Conservation (phyloP, 2,888 invertebrate genomes). For the Eucera pruinosa region DNA sequence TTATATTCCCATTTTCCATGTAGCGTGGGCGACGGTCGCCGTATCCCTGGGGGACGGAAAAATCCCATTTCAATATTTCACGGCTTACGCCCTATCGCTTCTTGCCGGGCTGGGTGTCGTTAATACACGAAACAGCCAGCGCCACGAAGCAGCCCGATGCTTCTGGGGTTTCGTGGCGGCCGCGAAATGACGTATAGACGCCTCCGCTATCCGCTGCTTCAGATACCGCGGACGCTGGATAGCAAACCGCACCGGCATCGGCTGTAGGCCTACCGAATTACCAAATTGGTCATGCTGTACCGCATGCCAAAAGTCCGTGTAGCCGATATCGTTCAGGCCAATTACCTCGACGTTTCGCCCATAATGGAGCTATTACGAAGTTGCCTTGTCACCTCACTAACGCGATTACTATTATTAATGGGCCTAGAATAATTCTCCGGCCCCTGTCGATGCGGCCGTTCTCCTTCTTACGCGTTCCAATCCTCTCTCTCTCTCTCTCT, state of each 20-base stretch:
- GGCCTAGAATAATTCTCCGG: conserved; percentile 36
- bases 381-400: conserved; percentile 46
- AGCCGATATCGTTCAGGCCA: conserved; percentile 67
- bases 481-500: too few species aligned
- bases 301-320: conserved; percentile 72
- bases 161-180: conserved; percentile 37
- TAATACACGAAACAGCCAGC: conserved; percentile 65
- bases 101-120: conserved; percentile 52
- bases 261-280: conserved; percentile 60
- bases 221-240: conserved; percentile 42
- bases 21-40: conserved; percentile 34
- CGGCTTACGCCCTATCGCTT: conserved; percentile 72
- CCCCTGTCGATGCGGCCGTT: not conserved
- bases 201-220: conserved; percentile 35
- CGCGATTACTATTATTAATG: conserved; percentile 54
- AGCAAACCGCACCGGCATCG: conserved; percentile 52
- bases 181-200: conserved; percentile 67
- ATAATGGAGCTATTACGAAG: conserved; percentile 62
- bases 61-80: conserved; percentile 76
- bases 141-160: conserved; percentile 33
- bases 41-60: conserved; percentile 54
- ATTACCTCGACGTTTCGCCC: conserved; percentile 58
- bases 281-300: conserved; percentile 62
- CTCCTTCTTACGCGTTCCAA: too few species aligned
- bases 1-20: conserved; percentile 65